These are phyloP conservation scores for Gambusia holbrooki DNA, from an alignment of 2,113 vertebrate genomes.

Conservation along the genomic window DNA sequence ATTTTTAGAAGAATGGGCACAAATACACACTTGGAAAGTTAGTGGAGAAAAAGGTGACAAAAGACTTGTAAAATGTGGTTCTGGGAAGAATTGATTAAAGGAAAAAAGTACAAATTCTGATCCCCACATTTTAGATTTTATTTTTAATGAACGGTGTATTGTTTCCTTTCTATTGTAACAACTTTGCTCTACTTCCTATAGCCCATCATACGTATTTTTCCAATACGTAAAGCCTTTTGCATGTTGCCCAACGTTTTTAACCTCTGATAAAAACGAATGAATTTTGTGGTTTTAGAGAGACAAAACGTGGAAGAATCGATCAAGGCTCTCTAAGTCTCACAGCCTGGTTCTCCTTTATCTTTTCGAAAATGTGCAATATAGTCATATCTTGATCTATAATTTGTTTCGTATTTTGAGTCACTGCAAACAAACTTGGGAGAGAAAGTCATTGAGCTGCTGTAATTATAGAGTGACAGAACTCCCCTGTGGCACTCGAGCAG, in stretches of 20 bases:
- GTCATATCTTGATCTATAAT: neutral
- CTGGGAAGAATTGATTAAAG: too few species aligned
- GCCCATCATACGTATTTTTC: neutral
- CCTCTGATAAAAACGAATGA: too few species aligned
- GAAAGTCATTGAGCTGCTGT: neutral
- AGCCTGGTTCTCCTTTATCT: neutral
- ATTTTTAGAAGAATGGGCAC: too few species aligned
- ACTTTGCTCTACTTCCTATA: neutral
- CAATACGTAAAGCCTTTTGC: too few species aligned
- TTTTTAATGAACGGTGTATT: too few species aligned
- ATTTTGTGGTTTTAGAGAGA: neutral
- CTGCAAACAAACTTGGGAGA: neutral
- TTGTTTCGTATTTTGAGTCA: neutral
- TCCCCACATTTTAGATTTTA: too few species aligned
- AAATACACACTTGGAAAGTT: too few species aligned
- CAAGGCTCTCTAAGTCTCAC: neutral
- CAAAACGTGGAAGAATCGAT: neutral
- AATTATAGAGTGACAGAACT: neutral
- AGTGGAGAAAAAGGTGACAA: too few species aligned
- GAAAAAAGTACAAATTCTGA: too few species aligned
- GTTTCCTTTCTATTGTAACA: too few species aligned
- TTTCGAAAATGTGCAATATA: neutral
- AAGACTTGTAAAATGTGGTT: too few species aligned
- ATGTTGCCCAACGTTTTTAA: neutral
- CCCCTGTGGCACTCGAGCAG: neutral